A percentile compares a stretch with the other conserved stretches of the same genome.
Conservation (phyloP, 2,888 invertebrate genomes). For the Parnassius glacialis region DNA sequence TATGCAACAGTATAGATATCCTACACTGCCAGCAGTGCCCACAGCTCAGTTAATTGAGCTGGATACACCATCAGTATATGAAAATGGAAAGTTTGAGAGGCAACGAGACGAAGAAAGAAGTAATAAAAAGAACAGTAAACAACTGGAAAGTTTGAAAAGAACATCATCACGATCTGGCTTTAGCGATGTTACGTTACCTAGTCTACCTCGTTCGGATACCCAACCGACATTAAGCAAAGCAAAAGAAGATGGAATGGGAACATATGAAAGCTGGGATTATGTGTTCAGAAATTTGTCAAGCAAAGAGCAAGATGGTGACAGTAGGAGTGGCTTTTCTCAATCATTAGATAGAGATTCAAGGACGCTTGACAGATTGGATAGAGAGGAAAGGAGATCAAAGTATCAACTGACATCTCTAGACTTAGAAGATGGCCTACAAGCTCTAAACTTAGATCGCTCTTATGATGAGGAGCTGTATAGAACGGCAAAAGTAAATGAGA, state of each 20-base stretch:
- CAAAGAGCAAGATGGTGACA: conserved; percentile 85
- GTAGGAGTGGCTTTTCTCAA: conserved; percentile 83
- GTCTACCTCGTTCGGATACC: conserved; percentile 71
- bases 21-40: conserved; percentile 72
- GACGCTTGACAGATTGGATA: conserved; percentile 67
- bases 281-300: conserved; percentile 89
- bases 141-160: conserved; percentile 53
- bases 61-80: conserved; percentile 72
- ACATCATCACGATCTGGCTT: conserved; percentile 67
- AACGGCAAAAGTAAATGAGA: conserved; percentile 78
- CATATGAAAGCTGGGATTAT: conserved; percentile 89
- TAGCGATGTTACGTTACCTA: conserved; percentile 66
- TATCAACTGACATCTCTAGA: conserved; percentile 77
- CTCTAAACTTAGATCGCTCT: conserved; percentile 70
- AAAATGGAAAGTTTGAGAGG: conserved; percentile 62
- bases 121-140: conserved; percentile 48
- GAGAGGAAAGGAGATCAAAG: conserved; percentile 66
- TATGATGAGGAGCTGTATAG: conserved; percentile 67
- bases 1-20: conserved; percentile 61
- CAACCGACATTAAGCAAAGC: conserved; percentile 76
- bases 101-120: conserved; percentile 52
- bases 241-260: conserved; percentile 84
- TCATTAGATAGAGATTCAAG: conserved; percentile 70
- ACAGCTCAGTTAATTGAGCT: conserved; percentile 86
- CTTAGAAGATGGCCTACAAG: conserved; percentile 80